These are phyloP conservation scores for Fringilla coelebs DNA, from an alignment of 2,797 vertebrate species.

Conservation along the genomic window DNA sequence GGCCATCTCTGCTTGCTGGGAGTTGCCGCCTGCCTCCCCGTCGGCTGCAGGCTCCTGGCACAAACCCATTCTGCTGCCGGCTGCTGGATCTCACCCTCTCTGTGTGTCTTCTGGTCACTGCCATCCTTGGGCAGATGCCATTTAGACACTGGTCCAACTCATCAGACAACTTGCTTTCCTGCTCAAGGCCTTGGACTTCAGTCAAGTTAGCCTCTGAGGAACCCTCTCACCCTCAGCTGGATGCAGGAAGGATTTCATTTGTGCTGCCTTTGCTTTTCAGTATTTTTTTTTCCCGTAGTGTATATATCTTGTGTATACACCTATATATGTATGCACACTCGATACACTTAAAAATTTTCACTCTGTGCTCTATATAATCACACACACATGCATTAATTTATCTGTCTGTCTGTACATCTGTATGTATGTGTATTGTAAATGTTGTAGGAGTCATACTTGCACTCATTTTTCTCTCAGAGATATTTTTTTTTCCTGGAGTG, in stretches of 20 bases:
- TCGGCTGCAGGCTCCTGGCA: neutral
- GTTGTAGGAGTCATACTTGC: neutral
- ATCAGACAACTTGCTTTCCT: neutral
- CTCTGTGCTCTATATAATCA: neutral
- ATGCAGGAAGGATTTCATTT: neutral
- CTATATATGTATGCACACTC: neutral
- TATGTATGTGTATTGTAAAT: neutral
- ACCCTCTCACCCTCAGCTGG: neutral
- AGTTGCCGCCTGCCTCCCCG: neutral
- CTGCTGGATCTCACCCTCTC: constrained; percentile 3
- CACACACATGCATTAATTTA: neutral
- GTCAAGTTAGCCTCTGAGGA: neutral
- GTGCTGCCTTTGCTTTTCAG: neutral
- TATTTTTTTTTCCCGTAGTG: neutral
- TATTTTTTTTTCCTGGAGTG: neutral
- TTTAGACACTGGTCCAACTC: neutral
- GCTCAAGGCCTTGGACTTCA: neutral
- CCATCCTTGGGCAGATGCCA: constrained; percentile 20
- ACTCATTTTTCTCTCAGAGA: neutral
- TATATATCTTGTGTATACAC: neutral
- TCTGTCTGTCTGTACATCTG: neutral
- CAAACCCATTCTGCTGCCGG: neutral
- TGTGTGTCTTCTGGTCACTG: neutral
- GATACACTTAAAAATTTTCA: neutral
- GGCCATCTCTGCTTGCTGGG: neutral